Evolutionary conservation across 2,113 vertebrate genomes (phyloP).

Genomic region (Hirundichthys speculiger): DNA sequence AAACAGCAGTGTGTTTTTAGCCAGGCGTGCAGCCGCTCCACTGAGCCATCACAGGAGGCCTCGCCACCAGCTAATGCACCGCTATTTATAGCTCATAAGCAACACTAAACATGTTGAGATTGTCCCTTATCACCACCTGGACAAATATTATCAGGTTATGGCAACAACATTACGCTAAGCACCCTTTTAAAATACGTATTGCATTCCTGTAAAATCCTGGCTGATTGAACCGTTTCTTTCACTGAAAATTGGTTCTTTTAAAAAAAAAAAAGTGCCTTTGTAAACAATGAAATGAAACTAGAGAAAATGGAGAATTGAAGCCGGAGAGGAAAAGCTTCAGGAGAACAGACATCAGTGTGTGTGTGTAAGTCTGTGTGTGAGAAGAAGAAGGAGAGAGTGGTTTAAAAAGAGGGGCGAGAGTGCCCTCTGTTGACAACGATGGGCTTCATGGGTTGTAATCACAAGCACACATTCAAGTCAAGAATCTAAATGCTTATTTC

Average conservation of each 20-base stretch:
- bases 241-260: neutral
- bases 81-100: slow-evolving; percentile 63
- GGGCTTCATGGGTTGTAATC: slow-evolving; percentile 2
- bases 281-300: slow-evolving; percentile 25
- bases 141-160: slow-evolving; percentile 32
- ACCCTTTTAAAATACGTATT: slow-evolving; percentile 9
- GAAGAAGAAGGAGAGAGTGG: slow-evolving; percentile 10
- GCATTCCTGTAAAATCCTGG: neutral
- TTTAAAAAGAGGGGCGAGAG: slow-evolving; percentile 46
- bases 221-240: neutral
- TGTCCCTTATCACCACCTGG: slow-evolving; percentile 51
- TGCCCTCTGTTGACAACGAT: slow-evolving; percentile 70
- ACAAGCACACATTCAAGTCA: neutral
- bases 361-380: slow-evolving; percentile 15
- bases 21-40: slow-evolving; percentile 4
- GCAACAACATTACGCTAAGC: slow-evolving; percentile 20
- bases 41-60: slow-evolving; percentile 34
- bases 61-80: slow-evolving; percentile 53
- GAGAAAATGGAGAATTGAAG: slow-evolving; percentile 41
- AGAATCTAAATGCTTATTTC: slow-evolving; percentile 19
- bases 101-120: slow-evolving; percentile 34
- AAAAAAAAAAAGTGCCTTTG: slow-evolving; percentile 13
- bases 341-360: neutral
- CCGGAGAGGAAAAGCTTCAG: slow-evolving; percentile 11
- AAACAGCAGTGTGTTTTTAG: slow-evolving; percentile 31